A percentile compares a stretch with the other conserved stretches of the same genome.
These are phyloP conservation scores for Zosterops lateralis DNA, from an alignment of 2,113 vertebrate genomes.

Conservation along the genomic window DNA sequence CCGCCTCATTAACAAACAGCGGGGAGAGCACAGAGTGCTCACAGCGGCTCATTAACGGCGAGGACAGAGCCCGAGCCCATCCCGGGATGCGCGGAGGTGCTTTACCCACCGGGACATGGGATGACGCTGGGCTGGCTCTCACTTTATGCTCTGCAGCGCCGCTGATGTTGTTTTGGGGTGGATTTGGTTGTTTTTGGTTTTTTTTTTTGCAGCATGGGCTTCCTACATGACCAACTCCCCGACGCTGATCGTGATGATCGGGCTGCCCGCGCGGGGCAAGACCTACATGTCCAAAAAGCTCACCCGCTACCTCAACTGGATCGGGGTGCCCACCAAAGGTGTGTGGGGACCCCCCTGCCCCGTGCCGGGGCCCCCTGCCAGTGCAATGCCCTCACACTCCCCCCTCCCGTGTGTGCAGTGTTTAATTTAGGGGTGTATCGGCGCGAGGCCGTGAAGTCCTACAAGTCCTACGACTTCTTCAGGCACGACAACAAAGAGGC, in stretches of 20 bases:
- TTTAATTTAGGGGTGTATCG: slow-evolving; percentile 97
- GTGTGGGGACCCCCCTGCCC: neutral
- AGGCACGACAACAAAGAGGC: slow-evolving; percentile 95
- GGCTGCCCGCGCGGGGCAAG: slow-evolving; percentile 89
- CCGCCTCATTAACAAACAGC: neutral
- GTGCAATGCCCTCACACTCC: neutral
- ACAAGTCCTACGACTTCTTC: slow-evolving; percentile 97
- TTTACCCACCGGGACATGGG: accelerated
- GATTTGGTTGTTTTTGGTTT: neutral
- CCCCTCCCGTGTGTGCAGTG: slow-evolving; percentile 70
- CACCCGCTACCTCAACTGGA: slow-evolving; percentile 98
- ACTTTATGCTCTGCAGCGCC: neutral
- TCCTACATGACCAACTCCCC: slow-evolving; percentile 98
- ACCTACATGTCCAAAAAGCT: slow-evolving; percentile 98
- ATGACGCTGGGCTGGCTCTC: neutral
- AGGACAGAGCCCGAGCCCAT: accelerated
- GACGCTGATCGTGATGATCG: slow-evolving; percentile 96
- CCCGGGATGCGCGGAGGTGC: neutral
- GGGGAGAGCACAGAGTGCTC: neutral
- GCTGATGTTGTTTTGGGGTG: neutral
- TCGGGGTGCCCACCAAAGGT: slow-evolving; percentile 97
- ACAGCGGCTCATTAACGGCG: accelerated
- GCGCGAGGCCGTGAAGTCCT: slow-evolving; percentile 89
- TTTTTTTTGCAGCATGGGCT: slow-evolving; percentile 83
- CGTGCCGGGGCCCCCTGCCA: accelerated